Conservation (phyloP, 1,140 invertebrate species). For the Achroia grisella region DNA sequence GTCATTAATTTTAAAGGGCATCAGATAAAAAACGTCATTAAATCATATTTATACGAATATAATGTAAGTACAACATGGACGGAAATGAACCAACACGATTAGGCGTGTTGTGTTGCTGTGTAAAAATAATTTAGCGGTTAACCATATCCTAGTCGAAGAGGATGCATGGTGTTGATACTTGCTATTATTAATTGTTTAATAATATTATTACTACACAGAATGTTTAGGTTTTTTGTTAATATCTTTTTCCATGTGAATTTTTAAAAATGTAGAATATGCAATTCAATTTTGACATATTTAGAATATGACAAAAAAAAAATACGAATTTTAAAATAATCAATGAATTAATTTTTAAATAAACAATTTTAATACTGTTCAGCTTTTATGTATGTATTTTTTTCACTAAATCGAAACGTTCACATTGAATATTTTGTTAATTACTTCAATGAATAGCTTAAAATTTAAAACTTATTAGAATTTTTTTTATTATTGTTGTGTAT, state of each 20-base stretch:
- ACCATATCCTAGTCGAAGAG: constrained; percentile 4
- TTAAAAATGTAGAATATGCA: too few relatives aligned
- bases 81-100: constrained; percentile 9
- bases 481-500: too few relatives aligned
- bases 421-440: too few relatives aligned
- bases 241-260: too few relatives aligned
- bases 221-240: background rate
- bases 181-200: background rate
- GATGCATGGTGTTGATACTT: constrained; percentile 5
- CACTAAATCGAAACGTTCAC: too few relatives aligned
- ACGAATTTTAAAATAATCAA: background rate
- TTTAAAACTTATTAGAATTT: too few relatives aligned
- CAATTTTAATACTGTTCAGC: too few relatives aligned
- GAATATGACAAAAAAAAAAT: background rate
- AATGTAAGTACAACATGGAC: background rate
- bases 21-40: constrained; percentile 1
- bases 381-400: background rate
- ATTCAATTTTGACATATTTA: background rate
- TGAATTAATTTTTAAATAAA: background rate
- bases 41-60: background rate
- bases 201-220: background rate
- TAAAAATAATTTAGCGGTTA: constrained; percentile 18
- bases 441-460: background rate
- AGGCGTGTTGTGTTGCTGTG: background rate
- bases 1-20: background rate